Conservation (phyloP, 2,797 vertebrate genomes). For the Falco biarmicus region DNA sequence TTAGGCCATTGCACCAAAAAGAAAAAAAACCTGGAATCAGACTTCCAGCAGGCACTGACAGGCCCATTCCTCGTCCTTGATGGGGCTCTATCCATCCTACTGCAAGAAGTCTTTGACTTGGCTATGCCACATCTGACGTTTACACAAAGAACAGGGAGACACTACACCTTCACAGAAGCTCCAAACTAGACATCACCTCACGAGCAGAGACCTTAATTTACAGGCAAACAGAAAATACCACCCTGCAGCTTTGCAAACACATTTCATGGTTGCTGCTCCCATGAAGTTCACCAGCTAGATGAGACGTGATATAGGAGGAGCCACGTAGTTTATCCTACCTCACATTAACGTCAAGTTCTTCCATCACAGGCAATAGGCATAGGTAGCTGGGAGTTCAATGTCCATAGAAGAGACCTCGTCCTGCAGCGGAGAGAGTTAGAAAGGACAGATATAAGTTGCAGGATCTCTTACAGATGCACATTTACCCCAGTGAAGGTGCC, state of each 20-base stretch:
- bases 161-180: background rate
- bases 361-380: conserved; percentile 84
- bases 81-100: too few species aligned
- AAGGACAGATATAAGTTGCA: background rate
- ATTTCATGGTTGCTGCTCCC: accelerated
- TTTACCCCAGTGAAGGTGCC: background rate
- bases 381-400: conserved; percentile 62
- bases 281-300: background rate
- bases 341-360: conserved; percentile 82
- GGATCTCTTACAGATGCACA: background rate
- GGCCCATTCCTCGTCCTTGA: background rate
- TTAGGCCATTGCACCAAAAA: background rate
- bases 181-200: background rate
- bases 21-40: background rate
- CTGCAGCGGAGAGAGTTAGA: conserved; percentile 61
- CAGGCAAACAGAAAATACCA: background rate
- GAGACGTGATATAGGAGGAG: accelerated
- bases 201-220: background rate
- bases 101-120: background rate
- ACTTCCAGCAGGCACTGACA: background rate
- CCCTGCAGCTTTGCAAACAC: background rate
- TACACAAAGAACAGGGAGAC: background rate
- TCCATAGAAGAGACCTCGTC: conserved; percentile 72
- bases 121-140: background rate
- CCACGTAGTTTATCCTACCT: conserved; percentile 70